Evolutionary conservation across 2,888 invertebrate genomes (phyloP).

Genomic region (Pelosia muscerda): DNA sequence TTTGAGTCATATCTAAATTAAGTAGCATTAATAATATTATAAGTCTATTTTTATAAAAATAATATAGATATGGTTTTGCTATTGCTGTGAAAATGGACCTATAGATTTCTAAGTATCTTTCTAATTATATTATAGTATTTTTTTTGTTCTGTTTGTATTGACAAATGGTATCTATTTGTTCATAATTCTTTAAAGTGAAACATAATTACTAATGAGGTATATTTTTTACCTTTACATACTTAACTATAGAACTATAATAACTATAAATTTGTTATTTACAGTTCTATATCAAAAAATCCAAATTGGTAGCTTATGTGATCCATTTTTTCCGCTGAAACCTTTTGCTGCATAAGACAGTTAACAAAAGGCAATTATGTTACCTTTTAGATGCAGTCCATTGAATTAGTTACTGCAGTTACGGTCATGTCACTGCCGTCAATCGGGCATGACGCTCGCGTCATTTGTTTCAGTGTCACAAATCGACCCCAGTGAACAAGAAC

Average conservation of each 20-base stretch:
- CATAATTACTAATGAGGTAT: too few relatives aligned
- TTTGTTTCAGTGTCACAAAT: constrained; percentile 79
- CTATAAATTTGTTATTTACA: too few relatives aligned
- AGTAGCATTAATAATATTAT: not conserved
- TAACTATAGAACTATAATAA: too few relatives aligned
- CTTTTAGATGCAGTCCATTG: constrained; percentile 25
- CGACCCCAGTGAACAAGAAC: constrained; percentile 60
- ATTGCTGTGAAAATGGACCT: too few relatives aligned
- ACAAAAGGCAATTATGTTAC: not conserved
- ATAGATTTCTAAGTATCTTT: too few relatives aligned
- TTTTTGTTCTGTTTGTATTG: too few relatives aligned
- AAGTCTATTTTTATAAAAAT: not conserved
- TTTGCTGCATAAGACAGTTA: not conserved
- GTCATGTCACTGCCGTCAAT: constrained; percentile 64
- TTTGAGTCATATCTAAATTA: not conserved
- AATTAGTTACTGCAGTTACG: constrained; percentile 50
- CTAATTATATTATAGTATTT: too few relatives aligned
- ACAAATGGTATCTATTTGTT: too few relatives aligned
- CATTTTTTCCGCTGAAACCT: not conserved
- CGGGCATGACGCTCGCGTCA: constrained; percentile 69
- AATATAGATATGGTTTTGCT: not conserved
- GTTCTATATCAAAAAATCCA: too few relatives aligned
- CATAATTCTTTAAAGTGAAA: too few relatives aligned
- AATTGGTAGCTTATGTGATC: not conserved
- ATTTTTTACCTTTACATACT: too few relatives aligned